Evolutionary conservation across 2,797 vertebrate genomes (phyloP), one percentile per base, ranked within the genome.

Genomic region (Alfaro cultratus): DNA sequence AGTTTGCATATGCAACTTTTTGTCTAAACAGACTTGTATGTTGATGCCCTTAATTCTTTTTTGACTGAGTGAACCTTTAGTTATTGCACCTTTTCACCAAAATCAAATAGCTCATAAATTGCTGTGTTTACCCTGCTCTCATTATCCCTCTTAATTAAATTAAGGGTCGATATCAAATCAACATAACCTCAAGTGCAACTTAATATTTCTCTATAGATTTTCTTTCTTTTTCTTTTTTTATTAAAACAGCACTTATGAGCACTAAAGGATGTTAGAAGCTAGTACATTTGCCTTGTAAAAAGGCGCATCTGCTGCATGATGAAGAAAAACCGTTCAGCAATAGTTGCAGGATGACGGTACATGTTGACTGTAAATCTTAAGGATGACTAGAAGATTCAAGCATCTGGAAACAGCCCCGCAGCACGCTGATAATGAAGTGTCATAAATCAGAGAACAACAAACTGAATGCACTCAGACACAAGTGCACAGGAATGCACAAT

Each of bases 391-490:
- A 86, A 92, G 90, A 91, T 81, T 76, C 78, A 82, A 82, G 82
- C 88, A 91, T 89, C 88, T 93, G 89, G 86, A 93, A 93, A 91
- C 87, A 89, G 75, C 91, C 84, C 92, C 85, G 81, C 88, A 89
- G 89, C 86, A 73, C 12, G 29, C 82, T 81, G 79, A 89, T 91
- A 93, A 94, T 89, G 88, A 91, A 83, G 57, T 16, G 13, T 76
- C 80, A 88, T 93, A 94, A 94, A 94, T 92, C 92, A 93, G 45
- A 79, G 68, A 89, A 89, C 75, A 81, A 81, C 83, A 94, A 88
- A 91, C 60, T 78, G 79, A 75, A 84, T 77, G 62, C 68, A 46
- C 80, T 79, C 82, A 79, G 46, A 77, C 76, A 81, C 80, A 85
- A 75, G 73, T 75, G 83, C 77, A 79, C 71, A 90, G 82, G 85